Evolutionary conservation across 35 echinoderm and acorn worm genomes (phyloP).

Genomic region (Eucidaris tribuloides): DNA sequence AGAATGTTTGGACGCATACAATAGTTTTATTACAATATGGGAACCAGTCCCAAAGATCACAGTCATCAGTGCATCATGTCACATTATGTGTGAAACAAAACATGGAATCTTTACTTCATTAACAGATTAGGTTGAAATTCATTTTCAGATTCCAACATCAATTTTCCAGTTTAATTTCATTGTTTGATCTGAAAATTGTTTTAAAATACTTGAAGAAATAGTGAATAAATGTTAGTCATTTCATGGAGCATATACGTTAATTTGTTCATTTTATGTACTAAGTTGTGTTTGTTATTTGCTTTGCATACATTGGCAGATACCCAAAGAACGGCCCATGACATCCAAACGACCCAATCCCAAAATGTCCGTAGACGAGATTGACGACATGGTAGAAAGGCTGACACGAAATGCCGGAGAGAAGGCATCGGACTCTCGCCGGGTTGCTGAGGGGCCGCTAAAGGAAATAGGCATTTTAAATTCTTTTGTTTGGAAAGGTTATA

Average conservation of each 20-base stretch:
- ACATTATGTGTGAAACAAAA: too few species aligned
- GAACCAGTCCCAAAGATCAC: too few species aligned
- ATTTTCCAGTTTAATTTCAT: too few species aligned
- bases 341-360: constrained; percentile 56
- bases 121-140: too few species aligned
- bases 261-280: background rate
- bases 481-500: constrained; percentile 99
- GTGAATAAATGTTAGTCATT: background rate
- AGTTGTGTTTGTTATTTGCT: background rate
- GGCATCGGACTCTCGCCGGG: constrained; percentile 72
- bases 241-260: background rate
- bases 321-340: constrained; percentile 39
- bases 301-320: constrained; percentile 32
- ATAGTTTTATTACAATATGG: too few species aligned
- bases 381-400: constrained; percentile 80
- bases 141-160: too few species aligned
- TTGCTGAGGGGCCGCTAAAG: constrained; percentile 80
- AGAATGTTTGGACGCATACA: background rate
- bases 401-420: constrained; percentile 72
- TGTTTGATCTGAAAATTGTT: background rate
- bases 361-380: constrained; percentile 68
- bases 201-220: background rate
- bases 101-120: too few species aligned
- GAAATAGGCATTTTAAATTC: constrained; percentile 98
- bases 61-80: too few species aligned